Base-by-base conservation (phyloP, 2,797 vertebrate genomes). In the Pteropus rufus region DNA sequence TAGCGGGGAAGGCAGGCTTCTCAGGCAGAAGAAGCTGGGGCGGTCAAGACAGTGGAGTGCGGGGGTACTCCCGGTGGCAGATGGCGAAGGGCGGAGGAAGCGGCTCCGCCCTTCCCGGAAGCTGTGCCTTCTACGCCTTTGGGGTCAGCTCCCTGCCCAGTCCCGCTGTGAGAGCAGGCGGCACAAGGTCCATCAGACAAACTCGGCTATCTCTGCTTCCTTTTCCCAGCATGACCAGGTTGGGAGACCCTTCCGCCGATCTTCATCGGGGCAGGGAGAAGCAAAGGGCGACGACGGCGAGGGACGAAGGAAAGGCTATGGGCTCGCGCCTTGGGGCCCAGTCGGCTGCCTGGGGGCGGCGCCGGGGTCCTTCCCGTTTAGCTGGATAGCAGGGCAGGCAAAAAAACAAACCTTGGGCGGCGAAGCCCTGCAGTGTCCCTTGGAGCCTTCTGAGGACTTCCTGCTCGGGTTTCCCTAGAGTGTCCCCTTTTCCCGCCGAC, bases 71-170 rank as follows among this genome's bases (percentile, higher is more conserved):
- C 36, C 18, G 77, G 14, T 21, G 31, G 44, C 62, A 3, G 8
- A 1, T 36, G 19, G 34, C 4, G 6, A 5, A 83, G 92, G 64
- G 31, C 3, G 6, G 6, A 83, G 92, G 69, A 54, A 89, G 64
- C 84, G 18, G 64, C 93, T 39, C 62, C 79, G 44, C 93, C 82
- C n/a, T 93, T 91, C 56, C 82, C 39, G 39, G 94, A 96, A 94
- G 86, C 91, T 16, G 62, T 3, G 44, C 77, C 41, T n/a, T 34
- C 44, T 1, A 3, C 4, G 10, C 46, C 3, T 70, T 3, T 0
- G 36, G 77, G 73, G 36, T 60, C 77, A 0, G 39, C 62, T 64
- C 49, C 26, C 0, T 0, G 24, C 6, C 3, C 18, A 5, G 69
- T 18, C 12, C 4, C 7, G 4, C 31, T 0, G 15, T 2, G 18